Evolutionary conservation across 23 tunicate species (phyloP).

Genomic region (Styela clava): DNA sequence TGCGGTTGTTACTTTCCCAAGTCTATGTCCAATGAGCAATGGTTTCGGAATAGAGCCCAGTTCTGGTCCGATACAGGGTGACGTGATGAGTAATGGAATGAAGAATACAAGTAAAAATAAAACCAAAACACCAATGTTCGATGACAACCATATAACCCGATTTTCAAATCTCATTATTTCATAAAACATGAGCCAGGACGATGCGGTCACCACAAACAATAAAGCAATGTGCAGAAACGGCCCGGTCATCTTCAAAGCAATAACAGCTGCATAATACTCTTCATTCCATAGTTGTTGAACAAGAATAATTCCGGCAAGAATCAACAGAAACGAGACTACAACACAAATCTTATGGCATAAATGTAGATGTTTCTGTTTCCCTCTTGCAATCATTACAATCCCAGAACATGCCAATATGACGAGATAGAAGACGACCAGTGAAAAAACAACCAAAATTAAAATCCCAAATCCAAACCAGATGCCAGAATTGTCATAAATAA

Average conservation of each 20-base stretch:
- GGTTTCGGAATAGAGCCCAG: conserved; percentile 32
- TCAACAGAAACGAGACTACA: not conserved
- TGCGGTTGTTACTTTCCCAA: conserved; percentile 41
- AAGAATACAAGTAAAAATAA: conserved; percentile 36
- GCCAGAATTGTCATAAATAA: conserved; percentile 35
- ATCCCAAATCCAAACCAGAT: conserved; percentile 50
- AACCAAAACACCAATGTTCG: conserved; percentile 3
- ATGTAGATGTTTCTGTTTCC: conserved; percentile 10
- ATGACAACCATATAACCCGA: not conserved
- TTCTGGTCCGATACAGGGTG: conserved; percentile 59
- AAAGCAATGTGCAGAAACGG: conserved; percentile 72
- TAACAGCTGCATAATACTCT: conserved; percentile 26
- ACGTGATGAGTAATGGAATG: conserved; percentile 44
- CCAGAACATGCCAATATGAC: conserved; percentile 26
- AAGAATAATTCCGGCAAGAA: conserved; percentile 30
- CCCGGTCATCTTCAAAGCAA: conserved; percentile 55
- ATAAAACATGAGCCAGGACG: conserved; percentile 22
- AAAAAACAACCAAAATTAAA: conserved; percentile 30
- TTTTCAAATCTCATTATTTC: conserved; percentile 15
- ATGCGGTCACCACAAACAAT: conserved; percentile 22
- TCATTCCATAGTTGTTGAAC: conserved; percentile 40
- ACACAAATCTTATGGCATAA: conserved; percentile 43
- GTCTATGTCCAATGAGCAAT: conserved; percentile 53
- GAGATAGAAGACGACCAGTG: conserved; percentile 29
- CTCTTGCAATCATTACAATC: not conserved